Evolutionary conservation across 1,140 invertebrate species (phyloP).

Genomic region (Musca domestica): DNA sequence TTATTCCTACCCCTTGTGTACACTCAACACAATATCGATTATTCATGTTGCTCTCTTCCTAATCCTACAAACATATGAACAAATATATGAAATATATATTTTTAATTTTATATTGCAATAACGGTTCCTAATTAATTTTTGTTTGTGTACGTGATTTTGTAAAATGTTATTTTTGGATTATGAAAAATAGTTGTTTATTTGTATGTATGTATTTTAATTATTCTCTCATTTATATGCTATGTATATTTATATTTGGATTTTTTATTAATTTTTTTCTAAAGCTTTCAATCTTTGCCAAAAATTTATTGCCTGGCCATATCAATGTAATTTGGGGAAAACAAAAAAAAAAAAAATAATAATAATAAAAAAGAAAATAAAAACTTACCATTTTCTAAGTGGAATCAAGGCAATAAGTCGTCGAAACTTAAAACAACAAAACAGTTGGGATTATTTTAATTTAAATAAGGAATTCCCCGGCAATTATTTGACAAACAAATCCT

Average conservation of each 20-base stretch:
- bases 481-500: conserved; percentile 79
- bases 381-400: not conserved
- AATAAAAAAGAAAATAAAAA: not conserved
- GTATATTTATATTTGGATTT: no score
- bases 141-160: not conserved
- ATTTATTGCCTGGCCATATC: conserved; percentile 1
- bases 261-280: not conserved
- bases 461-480: conserved; percentile 23
- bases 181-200: conserved; percentile 6
- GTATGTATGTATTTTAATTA: not conserved
- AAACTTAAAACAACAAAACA: not conserved
- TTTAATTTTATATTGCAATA: no score
- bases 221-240: not conserved
- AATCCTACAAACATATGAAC: no score
- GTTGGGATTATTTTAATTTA: not conserved
- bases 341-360: not conserved
- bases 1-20: no score
- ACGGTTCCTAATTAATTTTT: no score
- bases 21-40: no score
- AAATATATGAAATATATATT: no score
- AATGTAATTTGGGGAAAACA: not conserved
- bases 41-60: no score
- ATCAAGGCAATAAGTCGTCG: not conserved
- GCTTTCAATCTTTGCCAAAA: conserved; percentile 1
- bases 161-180: not conserved